Percentiles rank a stretch among this genome's conserved stretches.
These are phyloP conservation scores for Morinoia aosen DNA, from an alignment of 2,888 invertebrate genomes.

Conservation along the genomic window DNA sequence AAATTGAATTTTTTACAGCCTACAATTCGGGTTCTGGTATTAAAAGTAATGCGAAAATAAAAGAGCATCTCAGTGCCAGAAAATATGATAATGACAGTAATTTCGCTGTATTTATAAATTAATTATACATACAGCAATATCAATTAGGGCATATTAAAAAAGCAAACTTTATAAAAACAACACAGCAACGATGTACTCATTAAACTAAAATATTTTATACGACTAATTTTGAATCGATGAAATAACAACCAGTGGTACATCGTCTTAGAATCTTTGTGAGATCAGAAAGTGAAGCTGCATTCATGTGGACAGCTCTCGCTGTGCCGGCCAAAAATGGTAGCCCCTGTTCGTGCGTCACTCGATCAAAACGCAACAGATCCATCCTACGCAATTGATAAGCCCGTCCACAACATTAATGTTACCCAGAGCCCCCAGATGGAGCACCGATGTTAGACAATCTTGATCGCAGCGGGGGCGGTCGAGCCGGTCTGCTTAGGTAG, in stretches of 20 bases:
- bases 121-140: too few relatives aligned
- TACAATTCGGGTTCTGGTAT: too few relatives aligned
- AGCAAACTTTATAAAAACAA: too few relatives aligned
- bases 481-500: background rate
- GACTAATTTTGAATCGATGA: too few relatives aligned
- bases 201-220: too few relatives aligned
- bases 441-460: conserved; percentile 21
- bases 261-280: background rate
- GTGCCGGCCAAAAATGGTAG: background rate
- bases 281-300: background rate
- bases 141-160: too few relatives aligned
- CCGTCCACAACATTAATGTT: conserved; percentile 28
- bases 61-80: too few relatives aligned
- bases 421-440: background rate
- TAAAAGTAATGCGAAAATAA: too few relatives aligned
- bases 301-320: background rate
- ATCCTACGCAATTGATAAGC: conserved; percentile 44
- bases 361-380: conserved; percentile 10
- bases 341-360: conserved; percentile 34
- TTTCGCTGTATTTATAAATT: too few relatives aligned
- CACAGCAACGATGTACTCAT: too few relatives aligned
- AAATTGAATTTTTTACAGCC: too few relatives aligned
- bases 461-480: background rate
- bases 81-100: too few relatives aligned
- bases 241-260: background rate